Conservation (phyloP, 2,888 invertebrate genomes). For the Himalopsyche japonica region DNA sequence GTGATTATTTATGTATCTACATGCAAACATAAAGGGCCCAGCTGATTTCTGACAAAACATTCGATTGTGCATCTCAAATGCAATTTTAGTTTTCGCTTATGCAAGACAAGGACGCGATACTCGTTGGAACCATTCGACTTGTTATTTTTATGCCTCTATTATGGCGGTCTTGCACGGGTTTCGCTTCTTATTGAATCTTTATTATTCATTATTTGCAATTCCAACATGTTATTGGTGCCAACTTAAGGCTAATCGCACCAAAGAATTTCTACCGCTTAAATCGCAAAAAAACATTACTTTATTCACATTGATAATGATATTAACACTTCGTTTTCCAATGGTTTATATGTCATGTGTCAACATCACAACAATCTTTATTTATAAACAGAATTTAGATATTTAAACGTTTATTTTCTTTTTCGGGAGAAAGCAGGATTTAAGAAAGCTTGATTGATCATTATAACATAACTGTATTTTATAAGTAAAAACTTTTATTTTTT, state of each 20-base stretch:
- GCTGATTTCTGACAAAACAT: constrained; percentile 21
- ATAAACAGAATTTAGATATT: too few species aligned
- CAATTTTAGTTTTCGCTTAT: constrained; percentile 2
- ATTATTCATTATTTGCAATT: constrained; percentile 40
- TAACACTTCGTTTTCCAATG: not conserved
- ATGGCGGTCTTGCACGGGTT: constrained; percentile 24
- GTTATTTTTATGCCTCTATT: constrained; percentile 41
- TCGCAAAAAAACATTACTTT: not conserved
- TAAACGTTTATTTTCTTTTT: too few species aligned
- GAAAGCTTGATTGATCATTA: too few species aligned
- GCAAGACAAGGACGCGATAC: constrained; percentile 3
- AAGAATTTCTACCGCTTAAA: constrained; percentile 1
- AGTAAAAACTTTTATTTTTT: too few species aligned
- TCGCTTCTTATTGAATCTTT: constrained; percentile 41
- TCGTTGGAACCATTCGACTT: constrained; percentile 4
- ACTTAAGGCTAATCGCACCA: not conserved
- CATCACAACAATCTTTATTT: not conserved
- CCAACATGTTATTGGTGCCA: constrained; percentile 29
- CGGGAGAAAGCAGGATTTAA: too few species aligned
- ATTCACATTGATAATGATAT: not conserved
- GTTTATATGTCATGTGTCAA: not conserved
- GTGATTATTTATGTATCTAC: not conserved
- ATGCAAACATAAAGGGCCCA: constrained; percentile 10
- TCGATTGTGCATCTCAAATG: constrained; percentile 2
- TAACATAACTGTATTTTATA: too few species aligned